Conservation (phyloP, 2,113 vertebrate genomes). For the Peromyscus californicus region DNA sequence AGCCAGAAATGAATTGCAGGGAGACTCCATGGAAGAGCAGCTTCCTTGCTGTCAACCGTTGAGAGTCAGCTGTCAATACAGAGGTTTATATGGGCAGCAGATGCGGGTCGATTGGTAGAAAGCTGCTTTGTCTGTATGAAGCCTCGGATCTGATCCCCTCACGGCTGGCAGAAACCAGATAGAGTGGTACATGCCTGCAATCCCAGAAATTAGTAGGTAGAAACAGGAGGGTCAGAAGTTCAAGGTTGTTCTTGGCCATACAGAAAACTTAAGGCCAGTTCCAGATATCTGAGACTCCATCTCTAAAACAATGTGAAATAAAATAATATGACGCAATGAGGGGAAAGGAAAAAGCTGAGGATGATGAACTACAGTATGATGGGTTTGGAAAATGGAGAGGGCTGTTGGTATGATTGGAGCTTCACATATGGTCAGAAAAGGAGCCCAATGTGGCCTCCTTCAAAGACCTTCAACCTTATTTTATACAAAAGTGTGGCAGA, state of each 20-base stretch:
- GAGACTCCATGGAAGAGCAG: not conserved
- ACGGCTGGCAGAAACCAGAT: too few relatives aligned
- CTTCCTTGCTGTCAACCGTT: not conserved
- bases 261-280: not conserved
- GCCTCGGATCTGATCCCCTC: not conserved
- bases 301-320: not conserved
- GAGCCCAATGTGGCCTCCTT: not conserved
- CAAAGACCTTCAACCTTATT: not conserved
- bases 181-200: too few relatives aligned
- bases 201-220: not conserved
- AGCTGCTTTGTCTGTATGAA: not conserved
- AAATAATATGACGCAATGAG: not conserved
- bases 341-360: not conserved
- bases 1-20: not conserved
- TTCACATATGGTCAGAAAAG: not conserved
- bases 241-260: not conserved
- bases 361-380: not conserved
- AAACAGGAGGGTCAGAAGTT: not conserved
- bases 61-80: not conserved
- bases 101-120: not conserved
- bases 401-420: not conserved
- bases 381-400: not conserved
- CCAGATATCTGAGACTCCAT: not conserved
- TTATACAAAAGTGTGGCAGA: rapidly evolving
- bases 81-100: not conserved